Evolutionary conservation across 2,797 vertebrate species (phyloP).

Genomic region (Tarsius wallacei): DNA sequence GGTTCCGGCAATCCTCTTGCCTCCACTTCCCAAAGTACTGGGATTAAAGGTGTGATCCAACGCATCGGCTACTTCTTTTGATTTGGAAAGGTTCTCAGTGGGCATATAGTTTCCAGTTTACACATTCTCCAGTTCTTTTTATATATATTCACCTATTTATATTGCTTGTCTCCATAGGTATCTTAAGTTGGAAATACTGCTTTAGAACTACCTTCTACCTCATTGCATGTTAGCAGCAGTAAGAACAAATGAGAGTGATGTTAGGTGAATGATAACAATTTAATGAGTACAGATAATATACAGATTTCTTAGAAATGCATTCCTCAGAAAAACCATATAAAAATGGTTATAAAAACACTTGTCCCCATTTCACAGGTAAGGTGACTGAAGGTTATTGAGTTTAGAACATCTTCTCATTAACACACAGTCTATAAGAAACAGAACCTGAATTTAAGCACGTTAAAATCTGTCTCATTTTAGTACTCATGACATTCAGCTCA

Average conservation of each 20-base stretch:
- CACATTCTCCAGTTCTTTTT: background rate
- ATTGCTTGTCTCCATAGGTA: background rate
- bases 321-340: background rate
- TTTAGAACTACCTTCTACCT: background rate
- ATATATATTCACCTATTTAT: background rate
- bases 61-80: no score
- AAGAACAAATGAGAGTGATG: background rate
- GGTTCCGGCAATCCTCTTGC: no score
- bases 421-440: background rate
- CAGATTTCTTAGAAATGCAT: background rate
- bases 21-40: no score
- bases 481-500: background rate
- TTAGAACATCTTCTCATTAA: background rate
- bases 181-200: background rate
- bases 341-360: background rate
- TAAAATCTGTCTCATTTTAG: background rate
- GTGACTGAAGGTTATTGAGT: background rate
- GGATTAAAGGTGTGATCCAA: no score
- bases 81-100: conserved; percentile 7
- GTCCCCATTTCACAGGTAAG: background rate
- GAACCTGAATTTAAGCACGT: background rate
- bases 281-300: background rate
- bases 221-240: background rate
- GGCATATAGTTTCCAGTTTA: background rate
- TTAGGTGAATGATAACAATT: background rate